Conservation (phyloP, 2,888 invertebrate species). For the Synergus umbraculus region DNA sequence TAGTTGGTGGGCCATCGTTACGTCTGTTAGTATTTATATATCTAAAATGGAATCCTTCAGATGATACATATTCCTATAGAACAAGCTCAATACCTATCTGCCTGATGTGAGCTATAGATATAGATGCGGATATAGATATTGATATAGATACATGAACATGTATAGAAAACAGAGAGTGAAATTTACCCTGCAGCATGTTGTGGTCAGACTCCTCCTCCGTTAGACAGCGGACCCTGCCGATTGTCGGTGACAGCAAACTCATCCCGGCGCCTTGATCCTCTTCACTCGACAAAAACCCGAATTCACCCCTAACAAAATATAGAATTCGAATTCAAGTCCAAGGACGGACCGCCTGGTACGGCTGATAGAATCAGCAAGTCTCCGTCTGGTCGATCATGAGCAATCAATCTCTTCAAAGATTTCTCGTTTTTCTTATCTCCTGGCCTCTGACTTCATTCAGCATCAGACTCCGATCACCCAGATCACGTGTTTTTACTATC, state of each 20-base stretch:
- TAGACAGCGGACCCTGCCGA: constrained; percentile 69
- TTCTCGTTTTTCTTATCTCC: not conserved
- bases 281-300: not conserved
- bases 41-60: not conserved
- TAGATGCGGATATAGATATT: not conserved
- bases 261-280: constrained; percentile 55
- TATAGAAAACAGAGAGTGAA: constrained; percentile 44
- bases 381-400: not conserved
- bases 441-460: not conserved
- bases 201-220: constrained; percentile 75
- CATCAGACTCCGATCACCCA: not conserved
- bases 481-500: not conserved
- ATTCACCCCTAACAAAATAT: not conserved
- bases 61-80: not conserved
- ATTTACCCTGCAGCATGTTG: constrained; percentile 77
- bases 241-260: constrained; percentile 72
- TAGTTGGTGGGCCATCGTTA: too few relatives aligned
- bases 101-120: not conserved
- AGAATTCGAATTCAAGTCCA: not conserved
- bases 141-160: too few relatives aligned
- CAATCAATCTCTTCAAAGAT: not conserved
- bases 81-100: not conserved
- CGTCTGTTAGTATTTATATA: not conserved
- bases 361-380: not conserved
- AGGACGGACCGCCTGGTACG: not conserved